A percentile compares a stretch with the other conserved stretches of the same genome.
Evolutionary conservation across 2,888 invertebrate genomes (phyloP).

Genomic region (Clitarchus hookeri): DNA sequence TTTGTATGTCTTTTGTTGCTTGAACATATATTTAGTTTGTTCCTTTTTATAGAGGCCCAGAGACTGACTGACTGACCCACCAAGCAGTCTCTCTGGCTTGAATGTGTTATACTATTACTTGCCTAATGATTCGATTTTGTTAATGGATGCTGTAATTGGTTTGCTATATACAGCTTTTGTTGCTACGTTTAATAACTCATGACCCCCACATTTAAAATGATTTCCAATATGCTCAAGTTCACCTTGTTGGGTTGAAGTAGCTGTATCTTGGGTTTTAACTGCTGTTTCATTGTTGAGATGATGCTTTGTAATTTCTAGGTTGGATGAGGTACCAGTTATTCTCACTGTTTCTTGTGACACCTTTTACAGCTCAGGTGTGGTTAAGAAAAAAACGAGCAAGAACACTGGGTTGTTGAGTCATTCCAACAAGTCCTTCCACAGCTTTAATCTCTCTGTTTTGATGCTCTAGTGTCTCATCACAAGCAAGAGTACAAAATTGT

Average conservation of each 20-base stretch:
- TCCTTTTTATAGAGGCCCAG: slow-evolving; percentile 12
- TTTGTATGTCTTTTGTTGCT: background rate
- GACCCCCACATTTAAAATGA: background rate
- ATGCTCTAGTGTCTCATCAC: slow-evolving; percentile 28
- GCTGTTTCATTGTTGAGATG: slow-evolving; percentile 26
- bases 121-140: background rate
- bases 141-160: background rate
- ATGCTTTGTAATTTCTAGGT: slow-evolving; percentile 23
- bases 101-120: background rate
- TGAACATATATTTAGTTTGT: slow-evolving; percentile 17
- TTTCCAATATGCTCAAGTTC: slow-evolving; percentile 5
- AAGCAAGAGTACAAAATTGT: slow-evolving; percentile 25
- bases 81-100: slow-evolving; percentile 10
- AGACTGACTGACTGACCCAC: slow-evolving; percentile 2
- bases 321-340: slow-evolving; percentile 17
- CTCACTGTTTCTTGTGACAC: slow-evolving; percentile 26
- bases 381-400: slow-evolving; percentile 27
- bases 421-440: slow-evolving; percentile 27
- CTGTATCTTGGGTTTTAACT: slow-evolving; percentile 16
- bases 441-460: slow-evolving; percentile 30
- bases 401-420: slow-evolving; percentile 28
- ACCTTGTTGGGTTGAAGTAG: background rate
- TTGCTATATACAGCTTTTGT: slow-evolving; percentile 18
- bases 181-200: background rate
- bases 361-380: slow-evolving; percentile 27